A percentile compares a stretch with the other conserved stretches of the same genome.
phyloP scores from a whole-genome alignment of 2,113 vertebrate species.

The rabbit (Oryctolagus cuniculus) region DNA sequence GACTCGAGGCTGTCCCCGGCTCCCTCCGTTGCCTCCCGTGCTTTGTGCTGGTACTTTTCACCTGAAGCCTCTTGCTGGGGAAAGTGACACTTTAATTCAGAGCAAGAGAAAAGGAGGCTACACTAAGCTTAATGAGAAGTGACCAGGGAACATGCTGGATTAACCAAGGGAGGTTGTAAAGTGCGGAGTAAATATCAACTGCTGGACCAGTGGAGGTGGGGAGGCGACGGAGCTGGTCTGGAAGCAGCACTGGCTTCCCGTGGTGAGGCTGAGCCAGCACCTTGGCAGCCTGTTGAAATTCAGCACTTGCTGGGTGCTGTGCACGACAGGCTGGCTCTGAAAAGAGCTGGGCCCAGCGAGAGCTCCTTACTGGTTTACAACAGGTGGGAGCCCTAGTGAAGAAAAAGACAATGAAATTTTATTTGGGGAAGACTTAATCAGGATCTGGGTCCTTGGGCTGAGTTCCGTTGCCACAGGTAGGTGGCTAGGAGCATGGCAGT shows the following conservation, averaged over 20 bases:
- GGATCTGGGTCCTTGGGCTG: neutral
- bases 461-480: rapidly evolving
- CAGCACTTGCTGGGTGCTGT: neutral
- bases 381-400: neutral
- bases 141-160: conserved; percentile 70
- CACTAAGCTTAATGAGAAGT: conserved; percentile 74
- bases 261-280: neutral
- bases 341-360: neutral
- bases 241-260: neutral
- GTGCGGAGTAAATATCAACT: conserved; percentile 61
- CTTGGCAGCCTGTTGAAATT: neutral
- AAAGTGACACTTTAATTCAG: conserved; percentile 79
- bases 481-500: neutral
- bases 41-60: conserved; percentile 8
- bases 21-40: neutral
- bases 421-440: neutral
- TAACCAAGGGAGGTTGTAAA: conserved; percentile 69
- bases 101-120: conserved; percentile 67
- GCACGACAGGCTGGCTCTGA: neutral
- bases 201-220: neutral
- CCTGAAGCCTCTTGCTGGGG: conserved; percentile 57
- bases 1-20: neutral
- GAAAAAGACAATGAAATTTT: neutral
- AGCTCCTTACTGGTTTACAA: neutral
- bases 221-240: neutral